Evolutionary conservation across 2,113 vertebrate species (phyloP), one percentile per base, ranked within the genome.

Genomic region (Sceloporus tristichus): DNA sequence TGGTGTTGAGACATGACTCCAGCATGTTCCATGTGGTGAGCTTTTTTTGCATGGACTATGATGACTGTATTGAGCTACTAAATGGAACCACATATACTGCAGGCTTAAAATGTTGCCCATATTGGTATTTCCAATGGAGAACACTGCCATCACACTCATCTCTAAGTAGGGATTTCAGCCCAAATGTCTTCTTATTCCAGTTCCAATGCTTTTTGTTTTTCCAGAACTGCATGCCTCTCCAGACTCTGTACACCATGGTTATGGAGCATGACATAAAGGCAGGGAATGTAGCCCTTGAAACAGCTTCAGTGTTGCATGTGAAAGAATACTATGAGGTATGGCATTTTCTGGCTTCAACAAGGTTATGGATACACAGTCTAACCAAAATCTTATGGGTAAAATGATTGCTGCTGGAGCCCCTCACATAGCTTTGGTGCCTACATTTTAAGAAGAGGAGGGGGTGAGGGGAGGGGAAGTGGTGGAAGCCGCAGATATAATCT

Each of bases 161-260:
- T 42, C 10, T 76, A 29, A 82, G 3, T 29, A 25, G 1, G 8
- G 74, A 34, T 7, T 56, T 79, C 59, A 74, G 48, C 34, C 25
- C 27, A 56, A 71, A 40, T 21, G 56, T 16, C 6, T 88, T 56
- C 38, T 23, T 23, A 21, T 78, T 86, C 83, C 40, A 77, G 9
- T 66, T 18, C 40, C 59, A 77, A 23, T 54, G 1, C 9, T 71
- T 40, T 85, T 59, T 86, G 48, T n/a, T 66, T n/a, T 34, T 14
- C 53, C 94, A 99, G 98, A 95, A 95, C 53, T 95, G 93, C 85
- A 98, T 99, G 98, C 98, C 98, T 0, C 93, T 99, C 6, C 98
- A 97, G 82, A 94, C 92, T 23, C 96, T 99, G 89, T 99, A 98
- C 74, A 95, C 94, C 1, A 95, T 97, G 95, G 97, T 98, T 3